Conservation (phyloP, 2,113 vertebrate species). For the Geococcyx californianus region DNA sequence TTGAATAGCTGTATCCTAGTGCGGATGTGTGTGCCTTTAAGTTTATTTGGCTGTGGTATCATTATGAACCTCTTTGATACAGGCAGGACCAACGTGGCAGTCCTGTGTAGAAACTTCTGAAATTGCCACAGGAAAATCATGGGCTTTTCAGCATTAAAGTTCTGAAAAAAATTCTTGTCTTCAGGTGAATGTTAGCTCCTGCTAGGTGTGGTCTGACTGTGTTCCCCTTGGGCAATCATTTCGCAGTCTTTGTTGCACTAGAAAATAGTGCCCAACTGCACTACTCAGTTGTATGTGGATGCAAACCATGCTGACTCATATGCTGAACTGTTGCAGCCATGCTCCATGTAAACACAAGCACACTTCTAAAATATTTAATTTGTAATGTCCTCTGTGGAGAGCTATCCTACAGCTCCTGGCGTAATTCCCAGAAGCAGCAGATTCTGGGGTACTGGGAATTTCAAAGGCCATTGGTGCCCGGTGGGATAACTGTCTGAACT, state of each 20-base stretch:
- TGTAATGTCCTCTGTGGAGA: constrained; percentile 42
- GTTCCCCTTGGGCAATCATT: constrained; percentile 7
- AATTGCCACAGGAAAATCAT: neutral
- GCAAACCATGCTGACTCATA: constrained; percentile 54
- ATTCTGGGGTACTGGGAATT: constrained; percentile 54
- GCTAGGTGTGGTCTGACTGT: neutral
- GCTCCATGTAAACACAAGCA: constrained; percentile 49
- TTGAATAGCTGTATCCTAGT: neutral
- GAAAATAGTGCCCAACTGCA: constrained; percentile 16
- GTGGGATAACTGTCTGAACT: constrained; percentile 35
- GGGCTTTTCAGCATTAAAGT: neutral
- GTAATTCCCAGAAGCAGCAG: constrained; percentile 61
- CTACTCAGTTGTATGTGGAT: neutral
- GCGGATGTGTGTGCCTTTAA: rapidly evolving
- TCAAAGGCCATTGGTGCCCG: constrained; percentile 37
- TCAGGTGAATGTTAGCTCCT: constrained; percentile 22
- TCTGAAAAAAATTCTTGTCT: constrained; percentile 31
- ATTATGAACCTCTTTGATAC: neutral
- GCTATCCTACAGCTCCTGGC: constrained; percentile 57
- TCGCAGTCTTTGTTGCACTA: neutral
- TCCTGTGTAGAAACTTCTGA: neutral
- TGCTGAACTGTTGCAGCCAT: constrained; percentile 26
- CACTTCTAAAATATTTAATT: constrained; percentile 61
- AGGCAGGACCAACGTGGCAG: neutral
- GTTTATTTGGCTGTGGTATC: neutral